Base-by-base conservation (phyloP, 2,888 invertebrate genomes). In the Sipha maydis region DNA sequence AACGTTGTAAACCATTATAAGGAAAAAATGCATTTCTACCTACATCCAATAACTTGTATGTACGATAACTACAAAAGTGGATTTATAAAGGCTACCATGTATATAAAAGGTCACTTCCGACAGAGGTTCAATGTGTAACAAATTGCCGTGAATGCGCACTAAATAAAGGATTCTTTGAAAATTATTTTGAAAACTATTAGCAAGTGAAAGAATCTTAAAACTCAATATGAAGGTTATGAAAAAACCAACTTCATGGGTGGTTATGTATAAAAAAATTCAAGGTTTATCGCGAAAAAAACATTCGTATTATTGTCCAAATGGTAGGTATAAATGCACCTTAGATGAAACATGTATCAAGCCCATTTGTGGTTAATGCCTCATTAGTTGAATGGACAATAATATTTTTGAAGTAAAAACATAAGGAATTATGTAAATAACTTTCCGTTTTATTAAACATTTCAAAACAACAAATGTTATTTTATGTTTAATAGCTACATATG, bases 211-310 rank as follows among this genome's bases (percentile, higher is more conserved):
- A 76, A 84, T 41, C 41, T 76, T 67, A 41, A 67, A 67, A 84
- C 41, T 76, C 61, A 73, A 79, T 56, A 54, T 78, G 34, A 79
- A 86, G 85, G 85, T 71, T 79, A 28, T 21, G 38, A 69, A 34
- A 69, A 77, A 31, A 85, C 61, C 21, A 19, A 79, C 85, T 79
- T 86, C 79, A 86, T 79, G 79, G 86, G 71, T 80, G 71, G 79
- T 73, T 79, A 56, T 61, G 9, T 8, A 54, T n/a, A 69, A 77
- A 77, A 84, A 56, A 71, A 48, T 28, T 56, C 86, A 79, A 86
- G 86, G 86, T 80, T 86, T 86, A 34, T 56, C 71, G 86, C 21
- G 69, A 86, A 86, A 86, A 86, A 86, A 86, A 80, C 21, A 19
- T 86, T 80, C 28, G 86, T 71, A 56, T 71, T 86, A 71, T 86